Evolutionary conservation across 2,797 vertebrate species (phyloP).

Genomic region (Myoxocephalus aenaeus): DNA sequence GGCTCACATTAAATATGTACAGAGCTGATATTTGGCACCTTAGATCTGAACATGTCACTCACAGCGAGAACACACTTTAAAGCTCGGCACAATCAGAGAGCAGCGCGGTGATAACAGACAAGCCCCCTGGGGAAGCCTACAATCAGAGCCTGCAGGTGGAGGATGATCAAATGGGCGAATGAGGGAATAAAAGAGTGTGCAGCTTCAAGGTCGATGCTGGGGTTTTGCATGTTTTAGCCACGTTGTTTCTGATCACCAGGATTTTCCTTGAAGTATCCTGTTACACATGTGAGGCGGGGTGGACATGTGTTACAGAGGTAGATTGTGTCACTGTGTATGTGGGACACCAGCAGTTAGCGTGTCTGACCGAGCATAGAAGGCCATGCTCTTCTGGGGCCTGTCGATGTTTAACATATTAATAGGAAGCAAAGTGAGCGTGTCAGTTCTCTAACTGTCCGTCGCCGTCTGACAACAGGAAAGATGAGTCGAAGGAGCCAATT

Average conservation of each 20-base stretch:
- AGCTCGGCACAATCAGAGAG: constrained; percentile 42
- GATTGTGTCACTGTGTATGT: not conserved
- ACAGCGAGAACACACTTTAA: constrained; percentile 32
- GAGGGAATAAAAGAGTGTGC: constrained; percentile 7
- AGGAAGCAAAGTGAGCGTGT: not conserved
- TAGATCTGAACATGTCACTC: constrained; percentile 39
- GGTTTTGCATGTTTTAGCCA: constrained; percentile 4
- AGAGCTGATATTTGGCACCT: constrained; percentile 28
- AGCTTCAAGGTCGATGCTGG: not conserved
- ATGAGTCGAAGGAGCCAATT: constrained; percentile 98
- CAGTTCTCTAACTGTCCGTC: not conserved
- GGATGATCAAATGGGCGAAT: constrained; percentile 41
- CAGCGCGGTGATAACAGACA: constrained; percentile 25
- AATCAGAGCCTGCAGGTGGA: constrained; percentile 37
- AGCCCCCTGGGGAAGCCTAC: constrained; percentile 8
- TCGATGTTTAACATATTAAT: not conserved
- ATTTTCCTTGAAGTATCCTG: not conserved
- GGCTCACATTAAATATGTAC: constrained; percentile 33
- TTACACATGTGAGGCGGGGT: not conserved
- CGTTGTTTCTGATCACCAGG: not conserved
- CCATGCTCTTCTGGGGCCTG: not conserved
- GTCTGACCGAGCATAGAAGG: not conserved
- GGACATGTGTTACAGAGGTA: not conserved
- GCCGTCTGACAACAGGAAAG: constrained; percentile 87
- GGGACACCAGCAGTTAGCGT: not conserved